Base-by-base conservation (phyloP, 2,113 vertebrate genomes). In the Megaptera novaeangliae region DNA sequence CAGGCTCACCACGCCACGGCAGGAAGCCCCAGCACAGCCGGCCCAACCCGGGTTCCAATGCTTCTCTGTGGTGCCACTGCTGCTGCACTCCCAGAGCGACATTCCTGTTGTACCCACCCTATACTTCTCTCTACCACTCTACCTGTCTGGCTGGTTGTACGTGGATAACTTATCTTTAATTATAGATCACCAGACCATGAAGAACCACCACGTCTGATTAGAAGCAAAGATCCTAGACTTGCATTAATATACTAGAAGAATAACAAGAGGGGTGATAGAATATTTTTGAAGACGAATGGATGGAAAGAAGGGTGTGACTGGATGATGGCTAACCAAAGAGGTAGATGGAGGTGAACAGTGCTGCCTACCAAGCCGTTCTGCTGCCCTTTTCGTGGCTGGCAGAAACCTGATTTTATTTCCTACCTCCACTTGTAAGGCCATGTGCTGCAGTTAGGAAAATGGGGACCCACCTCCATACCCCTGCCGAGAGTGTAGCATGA, bases 1-100 rank as follows among this genome's bases (percentile, higher is more conserved):
- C 41, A 29, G n/a, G 2, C 34, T 72, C 20, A 15, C 10, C 12
- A 80, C 5, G 39, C 31, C 39, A n/a, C 1, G 10, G 46, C 39
- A 25, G 34, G 31, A 46, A 34, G 18, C 57, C 23, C 57, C 25
- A 39, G 69, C 4, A 55, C 31, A 20, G 27, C 6, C n/a, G 15
- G 5, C 17, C 64, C 27, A 41, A 29, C 29, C 49, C 39, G 13
- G 66, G 31, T 7, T 4, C 46, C 57, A 34, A 0, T 0, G 10
- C 20, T 34, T 0, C 46, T 3, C 18, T 5, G 71, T 21, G 29
- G 34, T 41, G 2, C 4, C 25, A 36, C 39, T 61, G 18, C 13
- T 17, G 31, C 55, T 61, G 29, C 21, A 8, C 49, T 61, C n/a
- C 69, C 39, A 21, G 4, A 31, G 49, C 3, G 31, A 71, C 18